A percentile compares a stretch with the other conserved stretches of the same genome.
Conservation (phyloP, 2,113 vertebrate species). For the Muntiacus reevesi region DNA sequence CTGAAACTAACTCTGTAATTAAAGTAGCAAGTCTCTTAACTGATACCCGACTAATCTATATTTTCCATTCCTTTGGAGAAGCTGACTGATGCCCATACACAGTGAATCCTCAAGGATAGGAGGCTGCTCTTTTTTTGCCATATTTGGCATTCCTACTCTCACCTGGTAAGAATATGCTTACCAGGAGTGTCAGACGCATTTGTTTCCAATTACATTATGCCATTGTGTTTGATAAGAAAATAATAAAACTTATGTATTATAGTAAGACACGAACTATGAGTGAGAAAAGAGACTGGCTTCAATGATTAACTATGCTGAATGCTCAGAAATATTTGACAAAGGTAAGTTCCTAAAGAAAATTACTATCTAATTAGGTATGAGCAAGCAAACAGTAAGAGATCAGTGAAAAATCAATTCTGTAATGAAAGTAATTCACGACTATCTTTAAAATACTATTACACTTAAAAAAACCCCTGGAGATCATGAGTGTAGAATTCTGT, state of each 20-base stretch:
- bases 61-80: neutral
- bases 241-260: neutral
- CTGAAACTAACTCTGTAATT: neutral
- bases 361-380: neutral
- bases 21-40: neutral
- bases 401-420: neutral
- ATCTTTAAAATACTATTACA: neutral
- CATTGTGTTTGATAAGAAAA: neutral
- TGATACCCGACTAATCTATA: neutral
- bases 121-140: neutral
- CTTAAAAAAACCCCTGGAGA: neutral
- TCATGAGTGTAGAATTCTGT: neutral
- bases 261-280: neutral
- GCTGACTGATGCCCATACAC: neutral
- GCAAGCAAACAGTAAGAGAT: neutral
- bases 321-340: neutral
- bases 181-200: neutral
- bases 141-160: neutral
- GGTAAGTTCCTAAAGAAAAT: slow-evolving; percentile 7
- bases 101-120: neutral
- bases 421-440: neutral
- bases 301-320: neutral
- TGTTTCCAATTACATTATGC: neutral
- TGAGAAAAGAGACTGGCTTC: neutral
- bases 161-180: neutral